Evolutionary conservation across 2,797 vertebrate species (phyloP).

Genomic region (Rhabdophis nuchalis): DNA sequence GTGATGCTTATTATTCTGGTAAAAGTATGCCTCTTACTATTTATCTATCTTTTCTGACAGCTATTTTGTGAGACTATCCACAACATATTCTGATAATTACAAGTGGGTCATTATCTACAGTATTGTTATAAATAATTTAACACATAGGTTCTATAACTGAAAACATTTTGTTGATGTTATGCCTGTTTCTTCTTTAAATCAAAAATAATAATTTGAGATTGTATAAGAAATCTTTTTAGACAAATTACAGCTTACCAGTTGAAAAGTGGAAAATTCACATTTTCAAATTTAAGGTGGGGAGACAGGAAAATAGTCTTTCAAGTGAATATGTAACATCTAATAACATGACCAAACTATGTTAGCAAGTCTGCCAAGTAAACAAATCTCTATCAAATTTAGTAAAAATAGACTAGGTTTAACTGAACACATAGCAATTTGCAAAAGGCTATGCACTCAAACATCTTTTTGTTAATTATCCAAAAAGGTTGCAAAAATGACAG

Average conservation of each 20-base stretch:
- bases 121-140: background rate
- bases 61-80: background rate
- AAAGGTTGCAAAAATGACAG: background rate
- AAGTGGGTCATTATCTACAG: background rate
- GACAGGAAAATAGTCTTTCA: background rate
- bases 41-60: background rate
- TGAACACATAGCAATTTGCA: background rate
- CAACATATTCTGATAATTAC: background rate
- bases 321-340: background rate
- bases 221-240: background rate
- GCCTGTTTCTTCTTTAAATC: background rate
- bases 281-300: background rate
- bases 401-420: background rate
- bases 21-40: background rate
- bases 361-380: background rate
- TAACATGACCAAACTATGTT: background rate
- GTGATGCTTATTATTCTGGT: background rate
- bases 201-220: background rate
- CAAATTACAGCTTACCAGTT: background rate
- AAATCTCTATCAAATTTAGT: background rate
- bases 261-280: background rate
- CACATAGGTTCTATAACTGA: background rate
- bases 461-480: background rate
- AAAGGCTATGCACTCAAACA: background rate
- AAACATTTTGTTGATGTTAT: background rate